phyloP scores from a whole-genome alignment of 2,113 vertebrate genomes.

The Mustela lutreola region DNA sequence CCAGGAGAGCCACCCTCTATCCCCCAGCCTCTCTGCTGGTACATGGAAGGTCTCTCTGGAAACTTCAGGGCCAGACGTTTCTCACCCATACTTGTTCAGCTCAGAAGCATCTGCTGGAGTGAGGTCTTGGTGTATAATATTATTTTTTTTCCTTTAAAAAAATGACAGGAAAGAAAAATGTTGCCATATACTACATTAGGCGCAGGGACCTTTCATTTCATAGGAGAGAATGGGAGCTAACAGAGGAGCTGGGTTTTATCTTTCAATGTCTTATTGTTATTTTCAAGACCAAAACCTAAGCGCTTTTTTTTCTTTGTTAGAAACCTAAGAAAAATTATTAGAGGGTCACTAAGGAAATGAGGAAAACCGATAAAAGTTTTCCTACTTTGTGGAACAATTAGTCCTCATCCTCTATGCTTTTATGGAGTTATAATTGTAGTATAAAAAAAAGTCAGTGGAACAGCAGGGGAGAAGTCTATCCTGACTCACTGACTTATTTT shows the following conservation, averaged over 20 bases:
- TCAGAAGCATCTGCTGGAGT: neutral
- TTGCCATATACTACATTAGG: neutral
- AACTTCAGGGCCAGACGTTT: neutral
- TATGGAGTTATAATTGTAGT: constrained; percentile 47
- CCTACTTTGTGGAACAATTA: constrained; percentile 28
- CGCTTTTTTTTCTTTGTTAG: neutral
- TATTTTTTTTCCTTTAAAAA: constrained; percentile 14
- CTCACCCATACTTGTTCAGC: neutral
- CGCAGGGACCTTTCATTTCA: neutral
- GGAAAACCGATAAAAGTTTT: neutral
- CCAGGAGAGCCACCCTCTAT: neutral
- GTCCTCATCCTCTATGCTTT: neutral
- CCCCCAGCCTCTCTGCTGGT: neutral
- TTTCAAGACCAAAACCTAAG: neutral
- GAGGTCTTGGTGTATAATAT: neutral
- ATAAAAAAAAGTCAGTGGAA: neutral
- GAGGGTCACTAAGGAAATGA: constrained; percentile 13
- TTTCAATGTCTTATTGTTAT: neutral
- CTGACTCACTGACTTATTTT: constrained; percentile 62
- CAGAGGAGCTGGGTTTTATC: constrained; percentile 14
- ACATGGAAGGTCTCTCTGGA: neutral
- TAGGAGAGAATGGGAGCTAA: neutral
- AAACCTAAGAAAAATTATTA: constrained; percentile 53
- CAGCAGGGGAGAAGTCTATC: constrained; percentile 57
- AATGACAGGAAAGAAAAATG: constrained; percentile 1